phyloP scores from a whole-genome alignment of 2,888 invertebrate genomes.

The Bombyx huttoni region DNA sequence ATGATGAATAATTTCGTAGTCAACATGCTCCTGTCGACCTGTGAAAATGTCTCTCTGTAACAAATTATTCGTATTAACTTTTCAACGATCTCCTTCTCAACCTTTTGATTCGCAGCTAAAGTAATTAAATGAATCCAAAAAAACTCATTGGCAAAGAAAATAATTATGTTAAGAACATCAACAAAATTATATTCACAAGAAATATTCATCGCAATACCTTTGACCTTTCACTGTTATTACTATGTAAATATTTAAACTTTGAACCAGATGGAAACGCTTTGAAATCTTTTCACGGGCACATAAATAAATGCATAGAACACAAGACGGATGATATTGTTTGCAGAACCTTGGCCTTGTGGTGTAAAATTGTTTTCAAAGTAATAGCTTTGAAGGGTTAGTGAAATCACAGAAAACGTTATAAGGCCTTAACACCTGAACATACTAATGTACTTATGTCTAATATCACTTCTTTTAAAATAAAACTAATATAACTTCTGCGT shows the following conservation, averaged over 20 bases:
- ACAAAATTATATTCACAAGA: neutral
- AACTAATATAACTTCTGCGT: too few relatives aligned
- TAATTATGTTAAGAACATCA: neutral
- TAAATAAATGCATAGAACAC: neutral
- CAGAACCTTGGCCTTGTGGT: neutral
- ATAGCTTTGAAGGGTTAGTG: neutral
- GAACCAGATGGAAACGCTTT: neutral
- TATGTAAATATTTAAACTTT: neutral
- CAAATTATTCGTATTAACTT: neutral
- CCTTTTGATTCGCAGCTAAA: neutral
- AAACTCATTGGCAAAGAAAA: constrained; percentile 2
- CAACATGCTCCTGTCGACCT: constrained; percentile 20
- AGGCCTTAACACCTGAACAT: too few relatives aligned
- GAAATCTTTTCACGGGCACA: neutral
- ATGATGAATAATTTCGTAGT: constrained; percentile 33
- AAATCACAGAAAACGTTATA: too few relatives aligned
- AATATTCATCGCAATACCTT: neutral
- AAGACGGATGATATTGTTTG: neutral
- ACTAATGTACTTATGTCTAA: too few relatives aligned
- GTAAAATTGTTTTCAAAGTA: neutral
- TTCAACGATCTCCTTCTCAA: neutral
- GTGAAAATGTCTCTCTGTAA: constrained; percentile 26
- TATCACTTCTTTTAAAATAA: too few relatives aligned
- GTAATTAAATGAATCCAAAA: neutral
- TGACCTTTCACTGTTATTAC: neutral